Base-by-base conservation (phyloP, 2,888 invertebrate genomes). In the Eristalinus aeneus region DNA sequence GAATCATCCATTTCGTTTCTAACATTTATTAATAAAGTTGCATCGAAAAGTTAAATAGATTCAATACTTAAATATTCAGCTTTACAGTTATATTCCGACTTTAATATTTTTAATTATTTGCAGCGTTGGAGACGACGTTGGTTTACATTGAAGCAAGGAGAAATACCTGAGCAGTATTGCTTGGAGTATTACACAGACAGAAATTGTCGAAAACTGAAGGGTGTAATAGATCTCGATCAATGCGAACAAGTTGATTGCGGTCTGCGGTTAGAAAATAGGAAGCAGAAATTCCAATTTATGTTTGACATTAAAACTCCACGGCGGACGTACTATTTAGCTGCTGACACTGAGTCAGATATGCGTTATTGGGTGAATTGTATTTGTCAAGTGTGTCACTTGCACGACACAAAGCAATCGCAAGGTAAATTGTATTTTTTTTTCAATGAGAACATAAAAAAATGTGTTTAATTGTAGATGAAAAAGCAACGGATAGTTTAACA, bases 111-210 rank as follows among this genome's bases (percentile, higher is more conserved):
- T 61, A 54, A 56, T 27, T 56, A 11, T 4, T 54, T 64, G 20
- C 56, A 99, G 98, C 96, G 97, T 94, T 98, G 98, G 98, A 95
- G 98, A 92, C 95, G 96, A 92, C 95, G 98, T 90, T 99, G 97
- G 97, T 99, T 98, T 93, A 96, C 97, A 89, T 94, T 99, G 90
- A 96, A 97, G 88, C 97, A 97, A 92, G 97, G 98, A 89, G 97
- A 98, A 92, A 95, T 98, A 90, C 98, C 98, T 72, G 97, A 97
- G 77, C 98, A 98, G 93, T 98, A 97, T 93, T 96, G 97, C 91
- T 94, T 98, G 89, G 98, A 97, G 92, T 99, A 99, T 93, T 98
- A 97, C 93, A 96, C 97, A 53, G 98, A 98, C 92, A 95, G 95
- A 90, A 95, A 96, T 91, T 96, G 96, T 92, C 95, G 96, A 89